Base-by-base conservation (phyloP, 2,113 vertebrate species). In the Barnardius zonarius region DNA sequence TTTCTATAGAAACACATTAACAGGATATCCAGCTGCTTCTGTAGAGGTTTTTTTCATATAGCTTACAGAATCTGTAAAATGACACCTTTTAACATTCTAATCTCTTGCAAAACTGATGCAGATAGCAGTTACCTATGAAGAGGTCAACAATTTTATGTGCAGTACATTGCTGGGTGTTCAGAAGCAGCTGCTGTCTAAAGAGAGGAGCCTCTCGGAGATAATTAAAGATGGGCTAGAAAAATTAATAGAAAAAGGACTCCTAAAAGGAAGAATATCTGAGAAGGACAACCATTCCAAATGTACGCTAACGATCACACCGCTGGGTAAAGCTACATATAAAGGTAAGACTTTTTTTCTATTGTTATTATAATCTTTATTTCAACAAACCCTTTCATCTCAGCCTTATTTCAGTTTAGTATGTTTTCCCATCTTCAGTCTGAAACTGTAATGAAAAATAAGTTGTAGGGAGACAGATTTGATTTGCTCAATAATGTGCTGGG, bases 291-390 rank as follows among this genome's bases (percentile, higher is more conserved):
- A 75, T 20, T 91, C 92, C 30, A 75, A 88, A 13, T 63, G 30
- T 70, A 63, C 18, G 2, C 97, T 99, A 51, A 94, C 91, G 43
- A 95, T 99, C 92, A 99, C 99, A 82, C 98, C 90, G 8, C 94
- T 99, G 95, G 99, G 99, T 18, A 98, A 89, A 92, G 99, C 99
- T 43, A 97, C 99, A 3, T 99, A 97, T 74, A 99, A 99, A 98
- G 99, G 99, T 99, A 94, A 96, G 92, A 10, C 20, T 35, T 61
- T 37, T 79, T n/a, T 75, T 55, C 52, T 7, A 11, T 61, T 74
- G 6, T 75, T 44, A 4, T 7, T n/a, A 11, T n/a, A 33, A 6
- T 20, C 27, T 63, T 62, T 33, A 28, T 41, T 79, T 63, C 55
- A 67, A 27, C 31, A 73, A 81, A 28, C 6, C 4, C 15, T 67